Evolutionary conservation across 2,113 vertebrate species (phyloP).

Genomic region (Passer domesticus): DNA sequence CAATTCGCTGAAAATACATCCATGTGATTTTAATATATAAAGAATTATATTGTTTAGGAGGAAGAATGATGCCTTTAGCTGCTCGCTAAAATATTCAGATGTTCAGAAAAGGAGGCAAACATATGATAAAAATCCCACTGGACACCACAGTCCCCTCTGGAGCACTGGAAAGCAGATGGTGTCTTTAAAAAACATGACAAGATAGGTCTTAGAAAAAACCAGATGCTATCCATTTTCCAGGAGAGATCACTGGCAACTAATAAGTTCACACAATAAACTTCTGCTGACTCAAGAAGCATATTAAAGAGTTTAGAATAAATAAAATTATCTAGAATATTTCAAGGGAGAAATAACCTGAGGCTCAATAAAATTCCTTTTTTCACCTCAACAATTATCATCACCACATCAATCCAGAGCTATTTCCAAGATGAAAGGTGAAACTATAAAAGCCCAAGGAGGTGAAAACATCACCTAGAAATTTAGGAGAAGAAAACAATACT

Average conservation of each 20-base stretch:
- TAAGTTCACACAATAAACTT: slow-evolving; percentile 10
- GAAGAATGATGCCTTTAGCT: slow-evolving; percentile 21
- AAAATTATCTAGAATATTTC: not conserved
- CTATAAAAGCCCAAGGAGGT: not conserved
- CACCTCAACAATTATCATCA: not conserved
- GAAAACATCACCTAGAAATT: not conserved
- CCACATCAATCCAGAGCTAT: not conserved
- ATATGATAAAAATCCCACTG: slow-evolving; percentile 40
- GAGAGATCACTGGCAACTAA: not conserved
- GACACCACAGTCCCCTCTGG: not conserved
- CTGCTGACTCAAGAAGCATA: slow-evolving; percentile 32
- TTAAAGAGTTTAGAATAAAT: not conserved
- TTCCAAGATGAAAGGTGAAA: not conserved
- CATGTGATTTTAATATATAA: not conserved
- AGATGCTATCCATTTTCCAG: not conserved
- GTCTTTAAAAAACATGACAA: slow-evolving; percentile 35
- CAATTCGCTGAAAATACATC: not conserved
- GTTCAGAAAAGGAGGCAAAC: slow-evolving; percentile 21
- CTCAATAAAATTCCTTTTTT: not conserved
- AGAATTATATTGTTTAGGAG: not conserved
- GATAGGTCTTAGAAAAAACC: not conserved
- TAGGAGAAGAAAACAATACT: not conserved
- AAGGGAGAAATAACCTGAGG: not conserved
- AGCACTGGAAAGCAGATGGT: slow-evolving; percentile 61
- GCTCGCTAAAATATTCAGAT: slow-evolving; percentile 41